These are phyloP conservation scores for Penaeus monodon DNA, from an alignment of 2,888 invertebrate genomes.

Conservation along the genomic window DNA sequence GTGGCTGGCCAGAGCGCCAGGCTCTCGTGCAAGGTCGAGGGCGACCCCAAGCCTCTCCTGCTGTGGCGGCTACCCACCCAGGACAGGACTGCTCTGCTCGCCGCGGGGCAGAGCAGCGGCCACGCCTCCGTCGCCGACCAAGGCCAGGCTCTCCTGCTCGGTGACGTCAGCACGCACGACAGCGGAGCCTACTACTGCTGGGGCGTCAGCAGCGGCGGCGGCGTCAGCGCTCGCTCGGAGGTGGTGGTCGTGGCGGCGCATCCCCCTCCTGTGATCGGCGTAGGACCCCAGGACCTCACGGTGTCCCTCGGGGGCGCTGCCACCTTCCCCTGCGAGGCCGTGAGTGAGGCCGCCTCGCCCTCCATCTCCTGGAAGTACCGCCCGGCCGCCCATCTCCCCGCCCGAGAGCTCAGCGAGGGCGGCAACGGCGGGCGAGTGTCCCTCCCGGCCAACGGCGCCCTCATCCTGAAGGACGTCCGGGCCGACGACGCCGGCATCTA, in stretches of 20 bases:
- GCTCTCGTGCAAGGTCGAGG: conserved; percentile 89
- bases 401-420: conserved; percentile 18
- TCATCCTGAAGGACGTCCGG: conserved; percentile 77
- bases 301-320: conserved; percentile 86
- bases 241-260: conserved; percentile 80
- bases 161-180: conserved; percentile 84
- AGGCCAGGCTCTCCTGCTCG: conserved; percentile 85
- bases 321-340: conserved; percentile 86
- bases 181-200: conserved; percentile 90
- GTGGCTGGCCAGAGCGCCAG: conserved; percentile 86
- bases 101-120: conserved; percentile 30
- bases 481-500: conserved; percentile 82
- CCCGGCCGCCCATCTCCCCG: conserved; percentile 35
- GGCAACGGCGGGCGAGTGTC: conserved; percentile 74
- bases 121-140: conserved; percentile 69
- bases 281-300: conserved; percentile 90
- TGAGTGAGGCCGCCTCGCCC: conserved; percentile 49
- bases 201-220: conserved; percentile 90
- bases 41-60: conserved; percentile 89
- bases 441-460: conserved; percentile 78
- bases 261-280: conserved; percentile 87
- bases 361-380: conserved; percentile 34
- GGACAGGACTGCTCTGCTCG: conserved; percentile 22
- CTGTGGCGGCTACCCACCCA: conserved; percentile 78
- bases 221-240: conserved; percentile 86